Base-by-base conservation (phyloP, 2,888 invertebrate genomes). In the Lydus trimaculatus region DNA sequence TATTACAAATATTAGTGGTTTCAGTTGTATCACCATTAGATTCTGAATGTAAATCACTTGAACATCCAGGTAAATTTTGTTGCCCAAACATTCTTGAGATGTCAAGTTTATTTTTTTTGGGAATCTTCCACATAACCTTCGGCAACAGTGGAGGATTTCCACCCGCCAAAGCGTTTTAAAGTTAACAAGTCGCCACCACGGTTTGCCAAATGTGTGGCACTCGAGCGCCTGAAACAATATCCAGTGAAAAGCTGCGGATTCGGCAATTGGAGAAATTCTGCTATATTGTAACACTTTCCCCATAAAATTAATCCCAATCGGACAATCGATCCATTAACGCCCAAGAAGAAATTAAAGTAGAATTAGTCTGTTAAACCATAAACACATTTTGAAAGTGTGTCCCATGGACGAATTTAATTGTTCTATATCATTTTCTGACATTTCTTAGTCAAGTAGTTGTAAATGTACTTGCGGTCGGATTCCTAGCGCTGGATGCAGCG, bases 101-200 rank as follows among this genome's bases (percentile, higher is more conserved):
- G 43, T 63, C 58, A 63, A 63, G 58, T 36, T 20, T 33, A 33
- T n/a, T 39, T 58, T 25, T 58, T 59, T 6, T 61, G 15, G 9
- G 75, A 74, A 56, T 66, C 73, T 58, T 75, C 74, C 13, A 73
- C 58, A 58, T 76, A 76, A 2, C 75, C 71, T 71, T 75, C 74
- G 3, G 76, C 76, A 13, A 76, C 66, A 9, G 60, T 28, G 15
- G 72, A 69, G 5, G 75, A 75, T 60, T 69, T 72, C 72, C 75
- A 74, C 13, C 74, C 75, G 15, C 72, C 74, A 59, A 74, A 73
- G 11, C 70, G 58, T 63, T 76, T 75, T 5, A 75, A 59, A 13
- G 76, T 74, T 17, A 70, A 56, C 15, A 76, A 59, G 65, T 74
- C 71, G 28, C 70, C 70, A 5, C 76, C 73, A 11, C 58, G 48